Percentiles rank a stretch among this genome's conserved stretches.
phyloP scores from a whole-genome alignment of 2,797 vertebrate species.

The Darevskia mixta region DNA sequence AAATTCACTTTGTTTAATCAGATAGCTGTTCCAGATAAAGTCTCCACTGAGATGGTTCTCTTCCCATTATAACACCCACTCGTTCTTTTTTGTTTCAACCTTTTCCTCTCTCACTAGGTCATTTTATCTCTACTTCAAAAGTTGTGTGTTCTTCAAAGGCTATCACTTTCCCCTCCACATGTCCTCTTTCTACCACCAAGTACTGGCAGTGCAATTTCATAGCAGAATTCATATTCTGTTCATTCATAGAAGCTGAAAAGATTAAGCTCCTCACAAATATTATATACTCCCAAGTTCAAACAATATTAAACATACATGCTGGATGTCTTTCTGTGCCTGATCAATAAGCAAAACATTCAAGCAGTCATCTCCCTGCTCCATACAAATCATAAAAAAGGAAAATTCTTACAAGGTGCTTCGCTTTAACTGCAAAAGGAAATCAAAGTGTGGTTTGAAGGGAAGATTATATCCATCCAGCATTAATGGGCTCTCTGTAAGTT shows the following conservation, averaged over 20 bases:
- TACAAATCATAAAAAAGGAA: not conserved
- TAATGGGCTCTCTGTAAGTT: not conserved
- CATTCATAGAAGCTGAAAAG: not conserved
- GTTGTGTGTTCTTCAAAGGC: not conserved
- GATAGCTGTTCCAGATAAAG: not conserved
- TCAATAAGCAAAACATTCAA: not conserved
- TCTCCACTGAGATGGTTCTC: not conserved
- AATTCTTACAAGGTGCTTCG: not conserved
- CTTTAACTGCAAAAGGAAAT: not conserved
- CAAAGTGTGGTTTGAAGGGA: not conserved
- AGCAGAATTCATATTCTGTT: not conserved
- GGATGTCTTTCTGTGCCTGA: not conserved
- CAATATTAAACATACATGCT: not conserved
- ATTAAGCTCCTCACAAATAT: not conserved
- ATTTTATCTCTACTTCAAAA: not conserved
- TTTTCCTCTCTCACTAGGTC: not conserved
- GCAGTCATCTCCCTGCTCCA: not conserved
- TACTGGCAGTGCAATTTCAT: not conserved
- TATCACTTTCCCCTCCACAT: not conserved
- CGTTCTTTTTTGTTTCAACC: not conserved
- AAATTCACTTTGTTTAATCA: constrained; percentile 12
- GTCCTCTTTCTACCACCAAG: not conserved
- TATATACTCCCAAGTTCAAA: constrained; percentile 1
- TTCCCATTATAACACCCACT: not conserved
- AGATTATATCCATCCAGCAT: not conserved